phyloP scores from a whole-genome alignment of 2,797 vertebrate species.

The Micromesistius poutassou region DNA sequence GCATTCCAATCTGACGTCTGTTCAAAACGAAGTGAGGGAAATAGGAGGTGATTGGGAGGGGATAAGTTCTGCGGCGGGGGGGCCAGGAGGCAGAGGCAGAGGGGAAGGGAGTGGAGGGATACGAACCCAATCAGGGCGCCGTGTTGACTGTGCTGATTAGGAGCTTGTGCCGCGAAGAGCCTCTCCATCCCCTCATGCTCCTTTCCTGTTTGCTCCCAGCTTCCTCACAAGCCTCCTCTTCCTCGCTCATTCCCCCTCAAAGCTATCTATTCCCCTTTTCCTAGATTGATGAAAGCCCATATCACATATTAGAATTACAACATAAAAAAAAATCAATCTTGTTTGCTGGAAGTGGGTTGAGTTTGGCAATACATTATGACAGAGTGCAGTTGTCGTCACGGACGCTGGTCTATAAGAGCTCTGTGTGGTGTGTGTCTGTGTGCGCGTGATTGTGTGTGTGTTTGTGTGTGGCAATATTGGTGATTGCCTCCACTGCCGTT shows the following conservation, averaged over 20 bases:
- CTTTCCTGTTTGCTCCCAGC: conserved; percentile 69
- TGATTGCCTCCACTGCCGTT: not conserved
- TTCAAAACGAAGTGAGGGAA: conserved; percentile 61
- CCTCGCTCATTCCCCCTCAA: conserved; percentile 11
- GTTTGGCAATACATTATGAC: not conserved
- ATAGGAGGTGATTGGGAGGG: conserved; percentile 62
- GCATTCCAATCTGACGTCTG: conserved; percentile 58
- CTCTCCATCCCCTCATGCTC: conserved; percentile 65
- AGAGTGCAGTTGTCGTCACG: not conserved
- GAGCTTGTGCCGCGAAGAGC: conserved; percentile 63
- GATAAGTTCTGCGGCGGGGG: conserved; percentile 57
- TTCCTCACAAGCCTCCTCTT: conserved; percentile 20
- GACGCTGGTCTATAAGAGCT: not conserved
- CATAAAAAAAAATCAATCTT: not conserved
- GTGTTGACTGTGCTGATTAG: conserved; percentile 75
- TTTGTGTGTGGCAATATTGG: not conserved
- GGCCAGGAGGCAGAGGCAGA: conserved; percentile 44
- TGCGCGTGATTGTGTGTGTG: not conserved
- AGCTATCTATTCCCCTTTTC: conserved; percentile 25
- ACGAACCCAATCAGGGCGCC: conserved; percentile 69
- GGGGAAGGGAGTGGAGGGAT: conserved; percentile 41
- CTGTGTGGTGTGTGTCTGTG: not conserved
- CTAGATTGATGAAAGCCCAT: not conserved
- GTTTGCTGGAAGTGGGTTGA: not conserved
- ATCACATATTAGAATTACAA: not conserved